Percentiles rank a stretch among this genome's conserved stretches.
phyloP scores from a whole-genome alignment of 2,113 vertebrate genomes.

The Phalacrocorax carbo region DNA sequence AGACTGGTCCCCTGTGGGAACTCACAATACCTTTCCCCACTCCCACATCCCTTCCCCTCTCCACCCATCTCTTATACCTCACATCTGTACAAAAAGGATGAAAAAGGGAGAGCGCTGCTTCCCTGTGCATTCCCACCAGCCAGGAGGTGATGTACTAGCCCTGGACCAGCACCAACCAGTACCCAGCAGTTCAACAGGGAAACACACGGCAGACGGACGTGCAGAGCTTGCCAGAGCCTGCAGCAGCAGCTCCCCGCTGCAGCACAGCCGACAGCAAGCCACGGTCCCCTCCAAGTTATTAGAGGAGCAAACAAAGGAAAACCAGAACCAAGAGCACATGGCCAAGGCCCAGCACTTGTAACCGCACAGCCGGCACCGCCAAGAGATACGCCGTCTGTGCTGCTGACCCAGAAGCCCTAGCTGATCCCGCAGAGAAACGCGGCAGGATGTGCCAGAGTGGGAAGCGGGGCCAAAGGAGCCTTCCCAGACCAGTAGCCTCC shows the following conservation, averaged over 20 bases:
- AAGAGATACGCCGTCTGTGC: background rate
- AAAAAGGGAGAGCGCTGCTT: background rate
- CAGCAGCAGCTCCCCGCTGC: background rate
- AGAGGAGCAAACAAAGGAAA: background rate
- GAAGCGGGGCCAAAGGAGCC: background rate
- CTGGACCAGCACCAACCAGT: background rate
- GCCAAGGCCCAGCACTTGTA: background rate
- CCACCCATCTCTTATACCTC: background rate
- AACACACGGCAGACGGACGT: background rate
- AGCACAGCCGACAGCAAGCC: background rate
- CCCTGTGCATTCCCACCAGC: background rate
- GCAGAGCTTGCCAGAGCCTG: background rate
- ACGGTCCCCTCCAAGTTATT: background rate
- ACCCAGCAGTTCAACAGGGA: rapidly evolving
- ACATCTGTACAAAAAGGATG: no score
- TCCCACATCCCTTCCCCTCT: background rate
- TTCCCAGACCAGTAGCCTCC: constrained; percentile 27
- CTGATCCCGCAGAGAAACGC: background rate
- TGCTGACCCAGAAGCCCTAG: background rate
- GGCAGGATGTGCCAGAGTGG: background rate
- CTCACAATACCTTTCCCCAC: background rate
- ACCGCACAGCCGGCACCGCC: background rate
- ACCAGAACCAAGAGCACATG: background rate
- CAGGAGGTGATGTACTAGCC: background rate
- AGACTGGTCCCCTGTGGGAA: background rate